A percentile compares a stretch with the other conserved stretches of the same genome.
Evolutionary conservation across 2,888 invertebrate species (phyloP).

Genomic region (Stenodema calcarata): DNA sequence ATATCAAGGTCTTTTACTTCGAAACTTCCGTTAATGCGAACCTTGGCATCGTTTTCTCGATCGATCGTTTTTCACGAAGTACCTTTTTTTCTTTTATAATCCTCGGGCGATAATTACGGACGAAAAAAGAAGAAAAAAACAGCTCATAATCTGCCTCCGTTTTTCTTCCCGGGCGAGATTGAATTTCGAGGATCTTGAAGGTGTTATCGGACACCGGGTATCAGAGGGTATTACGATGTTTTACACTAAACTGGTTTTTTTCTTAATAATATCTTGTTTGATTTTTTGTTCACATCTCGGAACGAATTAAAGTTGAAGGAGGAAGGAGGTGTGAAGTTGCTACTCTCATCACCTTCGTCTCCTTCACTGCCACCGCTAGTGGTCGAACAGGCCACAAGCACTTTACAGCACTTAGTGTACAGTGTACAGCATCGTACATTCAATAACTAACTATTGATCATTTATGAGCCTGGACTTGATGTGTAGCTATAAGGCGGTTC

Average conservation of each 20-base stretch:
- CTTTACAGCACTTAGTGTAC: no score
- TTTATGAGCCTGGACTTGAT: no score
- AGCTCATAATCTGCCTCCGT: background rate
- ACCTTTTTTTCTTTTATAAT: background rate
- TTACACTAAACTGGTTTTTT: background rate
- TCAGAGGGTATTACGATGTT: background rate
- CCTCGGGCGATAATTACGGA: background rate
- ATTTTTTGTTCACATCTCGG: background rate
- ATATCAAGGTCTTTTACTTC: background rate
- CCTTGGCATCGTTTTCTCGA: slow-evolving; percentile 8
- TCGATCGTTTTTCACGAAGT: background rate
- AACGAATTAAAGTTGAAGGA: slow-evolving; percentile 14
- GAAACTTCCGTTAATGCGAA: slow-evolving; percentile 7
- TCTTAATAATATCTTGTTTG: no score
- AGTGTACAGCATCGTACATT: no score
- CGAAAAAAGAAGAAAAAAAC: background rate
- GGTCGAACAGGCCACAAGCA: no score
- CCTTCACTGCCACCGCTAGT: background rate
- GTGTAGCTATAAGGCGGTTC: no score
- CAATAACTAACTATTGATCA: no score
- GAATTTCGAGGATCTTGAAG: background rate
- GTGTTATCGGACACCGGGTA: background rate
- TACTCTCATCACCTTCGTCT: background rate
- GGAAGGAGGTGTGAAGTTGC: slow-evolving; percentile 12
- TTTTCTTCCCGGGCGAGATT: background rate